Percentiles rank a stretch among this genome's conserved stretches.
phyloP scores from a whole-genome alignment of 2,888 invertebrate genomes.

The Pseudolycoriella hygida region DNA sequence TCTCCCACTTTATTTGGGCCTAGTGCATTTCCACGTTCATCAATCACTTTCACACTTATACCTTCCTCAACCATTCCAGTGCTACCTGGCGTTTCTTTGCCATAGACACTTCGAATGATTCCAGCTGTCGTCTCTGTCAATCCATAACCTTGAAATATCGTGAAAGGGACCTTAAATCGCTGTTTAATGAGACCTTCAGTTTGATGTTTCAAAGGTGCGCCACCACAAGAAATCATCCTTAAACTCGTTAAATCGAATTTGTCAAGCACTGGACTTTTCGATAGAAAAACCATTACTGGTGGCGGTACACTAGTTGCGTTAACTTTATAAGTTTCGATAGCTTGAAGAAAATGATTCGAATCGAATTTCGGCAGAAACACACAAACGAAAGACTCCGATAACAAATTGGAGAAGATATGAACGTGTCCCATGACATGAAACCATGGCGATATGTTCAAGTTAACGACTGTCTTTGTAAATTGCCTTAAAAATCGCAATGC shows the following conservation, averaged over 20 bases:
- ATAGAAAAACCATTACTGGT: slow-evolving; percentile 65
- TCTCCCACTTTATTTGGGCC: slow-evolving; percentile 60
- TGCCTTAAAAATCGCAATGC: no score
- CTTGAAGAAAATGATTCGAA: no score
- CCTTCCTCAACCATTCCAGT: slow-evolving; percentile 51
- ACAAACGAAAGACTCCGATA: not conserved
- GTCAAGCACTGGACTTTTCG: slow-evolving; percentile 59
- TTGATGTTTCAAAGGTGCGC: slow-evolving; percentile 63
- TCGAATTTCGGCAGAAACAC: not conserved
- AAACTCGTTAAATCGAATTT: slow-evolving; percentile 59
- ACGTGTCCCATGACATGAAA: not conserved
- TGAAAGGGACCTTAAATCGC: slow-evolving; percentile 23
- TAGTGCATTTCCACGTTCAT: slow-evolving; percentile 42
- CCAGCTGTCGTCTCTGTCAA: slow-evolving; percentile 59
- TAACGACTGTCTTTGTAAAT: not conserved
- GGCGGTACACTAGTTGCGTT: slow-evolving; percentile 44
- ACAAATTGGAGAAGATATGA: not conserved
- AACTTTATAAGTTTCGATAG: no score
- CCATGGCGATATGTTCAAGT: not conserved
- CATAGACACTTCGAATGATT: slow-evolving; percentile 26
- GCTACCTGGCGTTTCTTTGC: slow-evolving; percentile 36
- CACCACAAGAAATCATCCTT: slow-evolving; percentile 53
- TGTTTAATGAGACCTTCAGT: slow-evolving; percentile 37
- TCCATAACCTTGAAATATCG: slow-evolving; percentile 57
- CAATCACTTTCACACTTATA: slow-evolving; percentile 40